Evolutionary conservation across 2,797 vertebrate genomes (phyloP).

Genomic region (Rhabdomys pumilio): DNA sequence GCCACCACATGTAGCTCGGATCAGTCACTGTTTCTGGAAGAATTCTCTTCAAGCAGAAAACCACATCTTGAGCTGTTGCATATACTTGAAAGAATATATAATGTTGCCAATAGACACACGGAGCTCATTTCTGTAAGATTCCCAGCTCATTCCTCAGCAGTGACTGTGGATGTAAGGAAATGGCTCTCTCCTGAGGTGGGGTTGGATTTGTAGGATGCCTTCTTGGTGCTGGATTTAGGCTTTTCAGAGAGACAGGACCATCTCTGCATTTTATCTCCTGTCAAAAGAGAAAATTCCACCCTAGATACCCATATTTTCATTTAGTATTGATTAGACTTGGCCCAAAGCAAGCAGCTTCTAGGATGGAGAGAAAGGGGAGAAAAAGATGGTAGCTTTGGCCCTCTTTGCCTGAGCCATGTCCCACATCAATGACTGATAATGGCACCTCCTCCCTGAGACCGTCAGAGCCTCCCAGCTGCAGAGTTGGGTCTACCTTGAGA

Average conservation of each 20-base stretch:
- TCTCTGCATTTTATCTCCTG: neutral
- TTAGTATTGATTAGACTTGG: neutral
- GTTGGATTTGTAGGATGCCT: neutral
- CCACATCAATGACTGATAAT: fast-evolving
- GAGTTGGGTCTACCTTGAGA: neutral
- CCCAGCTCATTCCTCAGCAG: neutral
- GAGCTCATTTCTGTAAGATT: neutral
- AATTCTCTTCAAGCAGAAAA: slow-evolving; percentile 44
- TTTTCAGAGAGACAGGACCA: neutral
- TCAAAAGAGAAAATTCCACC: slow-evolving; percentile 17
- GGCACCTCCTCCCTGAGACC: neutral
- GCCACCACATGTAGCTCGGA: neutral
- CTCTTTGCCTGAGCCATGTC: neutral
- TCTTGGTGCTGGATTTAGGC: neutral
- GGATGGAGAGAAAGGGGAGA: neutral
- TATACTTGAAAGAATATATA: neutral
- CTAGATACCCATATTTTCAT: neutral
- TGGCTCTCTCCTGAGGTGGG: neutral
- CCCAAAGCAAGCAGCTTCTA: neutral
- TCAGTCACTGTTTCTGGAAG: neutral
- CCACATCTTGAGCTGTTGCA: neutral
- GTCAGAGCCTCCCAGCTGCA: neutral
- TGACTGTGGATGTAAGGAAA: neutral
- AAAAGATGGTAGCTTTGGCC: neutral
- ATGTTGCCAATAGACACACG: neutral